Evolutionary conservation across 2,888 invertebrate genomes (phyloP), one percentile per base, ranked within the genome.

Genomic region (Taphrorychus bicolor): DNA sequence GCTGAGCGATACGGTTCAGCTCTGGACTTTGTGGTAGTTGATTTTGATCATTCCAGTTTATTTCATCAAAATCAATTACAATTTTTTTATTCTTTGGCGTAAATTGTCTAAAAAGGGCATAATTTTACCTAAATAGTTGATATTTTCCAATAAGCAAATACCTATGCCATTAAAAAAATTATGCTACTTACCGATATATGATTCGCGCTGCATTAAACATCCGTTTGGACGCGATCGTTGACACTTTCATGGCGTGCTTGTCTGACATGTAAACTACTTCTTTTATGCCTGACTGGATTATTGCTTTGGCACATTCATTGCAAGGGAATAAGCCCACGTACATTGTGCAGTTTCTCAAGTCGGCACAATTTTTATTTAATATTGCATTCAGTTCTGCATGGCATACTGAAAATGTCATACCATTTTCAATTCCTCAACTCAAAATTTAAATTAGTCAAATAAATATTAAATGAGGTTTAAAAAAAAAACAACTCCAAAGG

Each of bases 351-450:
- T 89, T 87, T 73, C 88, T 88, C 0, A 97, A 85, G 83, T 92
- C 89, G 0, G 88, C 85, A 0, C 88, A 85, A 80, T 95, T 96
- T 80, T 92, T 95, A 81, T 98, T 98, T 14, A 98, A 77, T 72
- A 99, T 93, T 0, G 98, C 98, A 84, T 99, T 99, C 84, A 97
- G 88, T 85, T 99, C 98, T 2, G 98, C 98, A 83, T 99, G 98
- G 72, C 97, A 97, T 0, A 99, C 98, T 95, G 82, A 69, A 85
- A 86, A n/a, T n/a, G n/a, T n/a, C n/a, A n/a, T n/a, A n/a, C n/a
- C n/a, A n/a, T n/a, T n/a, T n/a, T n/a, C n/a, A n/a, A n/a, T n/a
- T n/a, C n/a, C n/a, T n/a, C 62, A 59, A 2, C n/a, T n/a, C 11
- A 16, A 3, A 32, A 16, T 48, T 48, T 1, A 9, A 2, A 48